These are phyloP conservation scores for Zosterops borbonicus DNA, from an alignment of 2,113 vertebrate genomes.

Conservation along the genomic window DNA sequence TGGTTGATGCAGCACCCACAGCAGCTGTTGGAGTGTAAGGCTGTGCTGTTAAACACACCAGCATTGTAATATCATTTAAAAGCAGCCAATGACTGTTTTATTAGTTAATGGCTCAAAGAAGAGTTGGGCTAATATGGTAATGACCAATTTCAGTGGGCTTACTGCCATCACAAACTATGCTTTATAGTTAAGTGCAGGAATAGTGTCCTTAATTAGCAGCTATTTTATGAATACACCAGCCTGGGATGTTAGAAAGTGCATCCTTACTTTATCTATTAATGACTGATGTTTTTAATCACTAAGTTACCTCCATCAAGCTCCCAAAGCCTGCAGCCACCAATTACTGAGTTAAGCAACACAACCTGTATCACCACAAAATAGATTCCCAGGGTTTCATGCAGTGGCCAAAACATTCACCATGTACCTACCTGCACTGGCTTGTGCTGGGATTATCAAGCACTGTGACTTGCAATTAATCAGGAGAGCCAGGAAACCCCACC, in stretches of 20 bases:
- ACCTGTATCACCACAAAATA: background rate
- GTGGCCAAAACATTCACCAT: background rate
- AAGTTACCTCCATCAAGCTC: background rate
- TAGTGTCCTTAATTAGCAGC: slow-evolving; percentile 63
- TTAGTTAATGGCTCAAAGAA: slow-evolving; percentile 66
- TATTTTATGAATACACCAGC: slow-evolving; percentile 20
- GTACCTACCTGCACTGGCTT: background rate
- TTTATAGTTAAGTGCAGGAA: slow-evolving; percentile 46
- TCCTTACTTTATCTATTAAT: background rate
- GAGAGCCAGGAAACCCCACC: background rate
- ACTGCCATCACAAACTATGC: slow-evolving; percentile 41
- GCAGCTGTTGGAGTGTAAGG: background rate
- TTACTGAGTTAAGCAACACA: background rate
- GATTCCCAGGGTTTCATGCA: background rate
- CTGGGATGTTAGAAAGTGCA: background rate
- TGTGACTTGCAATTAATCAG: background rate
- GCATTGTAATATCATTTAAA: slow-evolving; percentile 46
- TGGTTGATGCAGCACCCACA: background rate
- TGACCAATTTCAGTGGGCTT: slow-evolving; percentile 55
- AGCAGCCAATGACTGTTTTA: slow-evolving; percentile 65
- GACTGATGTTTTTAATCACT: background rate
- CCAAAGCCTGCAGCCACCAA: background rate
- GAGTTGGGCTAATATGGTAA: slow-evolving; percentile 57
- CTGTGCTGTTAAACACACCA: background rate
- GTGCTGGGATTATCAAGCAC: background rate